Evolutionary conservation across 2,797 vertebrate species (phyloP), one percentile per base, ranked within the genome.

Genomic region (Knipowitschia caucasica): DNA sequence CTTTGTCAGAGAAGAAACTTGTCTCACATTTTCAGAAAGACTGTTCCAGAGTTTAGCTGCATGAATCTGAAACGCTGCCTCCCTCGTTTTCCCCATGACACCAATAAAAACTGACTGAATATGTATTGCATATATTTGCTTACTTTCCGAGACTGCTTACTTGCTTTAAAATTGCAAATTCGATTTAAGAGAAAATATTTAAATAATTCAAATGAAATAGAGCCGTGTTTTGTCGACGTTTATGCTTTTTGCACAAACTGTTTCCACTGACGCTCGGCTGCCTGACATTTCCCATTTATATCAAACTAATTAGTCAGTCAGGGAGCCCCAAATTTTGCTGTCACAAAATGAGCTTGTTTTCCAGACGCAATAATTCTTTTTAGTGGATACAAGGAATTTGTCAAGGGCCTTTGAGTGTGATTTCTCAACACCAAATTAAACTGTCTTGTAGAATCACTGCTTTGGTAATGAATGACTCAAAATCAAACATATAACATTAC

Each of bases 281-380:
- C n/a, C 44, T 18, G 44, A 18, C 44, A 30, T 46, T 46, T 27
- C 7, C 43, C 15, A 29, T 45, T 45, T 45, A 18, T 45, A 26
- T 18, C 26, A 17, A 30, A 46, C 26, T 46, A 20, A 46, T 46
- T 46, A 46, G 26, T 18, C 44, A 27, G 25, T 29, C 43, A 10
- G 42, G 14, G 14, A 46, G 15, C 23, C 2, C 21, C 5, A 27
- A 29, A 18, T 18, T 17, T 29, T 17, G 43, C 42, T 9, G 24
- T 44, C 23, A 3, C 14, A 26, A 26, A 44, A 25, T 15, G 24
- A 26, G 42, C n/a, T 44, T 26, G 12, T 26, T n/a, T 17, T 4
- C 43, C 26, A 46, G 42, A 25, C 7, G 21, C 7, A 4, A 17
- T 29, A 10, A 17, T 46, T 9, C 24, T 26, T 29, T 29, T 27